Evolutionary conservation across 2,797 vertebrate genomes (phyloP).

Genomic region (Rhynchotus rufescens): DNA sequence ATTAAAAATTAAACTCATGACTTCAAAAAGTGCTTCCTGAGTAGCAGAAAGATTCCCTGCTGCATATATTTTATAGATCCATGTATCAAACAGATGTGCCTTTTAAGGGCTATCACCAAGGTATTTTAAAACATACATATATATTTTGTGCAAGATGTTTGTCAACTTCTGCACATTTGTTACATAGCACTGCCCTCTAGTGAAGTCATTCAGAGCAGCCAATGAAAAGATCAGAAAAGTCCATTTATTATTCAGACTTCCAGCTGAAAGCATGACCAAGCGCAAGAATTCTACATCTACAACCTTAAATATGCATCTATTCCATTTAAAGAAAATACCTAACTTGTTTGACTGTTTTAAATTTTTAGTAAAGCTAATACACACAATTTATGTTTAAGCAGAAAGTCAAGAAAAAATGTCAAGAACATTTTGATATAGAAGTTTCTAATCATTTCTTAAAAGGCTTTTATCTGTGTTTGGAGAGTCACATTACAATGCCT

Average conservation of each 20-base stretch:
- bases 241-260: not conserved
- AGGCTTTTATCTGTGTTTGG: not conserved
- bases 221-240: not conserved
- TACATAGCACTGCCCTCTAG: slow-evolving; percentile 81
- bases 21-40: not conserved
- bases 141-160: not conserved
- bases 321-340: not conserved
- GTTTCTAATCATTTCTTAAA: not conserved
- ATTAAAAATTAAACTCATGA: not conserved
- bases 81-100: not conserved
- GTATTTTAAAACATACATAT: not conserved
- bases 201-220: not conserved
- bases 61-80: not conserved
- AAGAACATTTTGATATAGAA: not conserved
- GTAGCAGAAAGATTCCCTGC: not conserved
- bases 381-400: not conserved
- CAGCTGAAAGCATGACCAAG: not conserved
- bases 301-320: not conserved
- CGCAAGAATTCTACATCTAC: not conserved
- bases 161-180: slow-evolving; percentile 35
- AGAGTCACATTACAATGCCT: not conserved
- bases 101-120: not conserved
- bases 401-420: accelerated
- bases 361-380: too few species aligned
- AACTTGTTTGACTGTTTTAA: not conserved